phyloP scores from a whole-genome alignment of 2,888 invertebrate genomes.

The Tridacna crocea region DNA sequence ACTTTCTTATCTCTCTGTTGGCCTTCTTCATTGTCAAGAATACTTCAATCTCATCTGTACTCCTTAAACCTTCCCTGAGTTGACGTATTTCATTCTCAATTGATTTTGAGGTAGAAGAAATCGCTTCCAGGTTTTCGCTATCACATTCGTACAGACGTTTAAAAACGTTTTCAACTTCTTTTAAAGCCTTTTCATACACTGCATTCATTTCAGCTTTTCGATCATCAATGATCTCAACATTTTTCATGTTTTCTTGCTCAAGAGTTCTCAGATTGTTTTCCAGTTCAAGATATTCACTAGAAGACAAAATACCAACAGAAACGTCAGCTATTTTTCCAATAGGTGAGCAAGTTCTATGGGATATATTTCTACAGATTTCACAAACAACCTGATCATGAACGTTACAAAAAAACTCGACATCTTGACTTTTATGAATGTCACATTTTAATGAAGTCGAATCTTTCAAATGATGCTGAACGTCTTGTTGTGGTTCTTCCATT shows the following conservation, averaged over 20 bases:
- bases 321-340: not conserved
- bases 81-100: not conserved
- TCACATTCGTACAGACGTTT: not conserved
- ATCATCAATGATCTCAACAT: not conserved
- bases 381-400: conserved; percentile 4
- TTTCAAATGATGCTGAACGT: too few relatives aligned
- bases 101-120: not conserved
- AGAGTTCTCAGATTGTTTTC: not conserved
- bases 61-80: not conserved
- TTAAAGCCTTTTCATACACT: not conserved
- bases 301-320: not conserved
- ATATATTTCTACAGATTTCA: not conserved
- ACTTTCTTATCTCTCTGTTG: not conserved
- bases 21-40: conserved; percentile 10
- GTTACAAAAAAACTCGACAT: conserved; percentile 1
- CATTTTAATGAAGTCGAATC: not conserved
- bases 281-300: not conserved
- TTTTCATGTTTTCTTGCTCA: not conserved
- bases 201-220: too few relatives aligned
- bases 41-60: not conserved
- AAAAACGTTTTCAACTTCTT: not conserved
- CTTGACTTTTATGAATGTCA: not conserved
- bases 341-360: not conserved
- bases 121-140: not conserved
- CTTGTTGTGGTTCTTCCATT: too few relatives aligned